These are phyloP conservation scores for Copidosoma floridanum DNA, from an alignment of 1,140 invertebrate species.

Conservation along the genomic window DNA sequence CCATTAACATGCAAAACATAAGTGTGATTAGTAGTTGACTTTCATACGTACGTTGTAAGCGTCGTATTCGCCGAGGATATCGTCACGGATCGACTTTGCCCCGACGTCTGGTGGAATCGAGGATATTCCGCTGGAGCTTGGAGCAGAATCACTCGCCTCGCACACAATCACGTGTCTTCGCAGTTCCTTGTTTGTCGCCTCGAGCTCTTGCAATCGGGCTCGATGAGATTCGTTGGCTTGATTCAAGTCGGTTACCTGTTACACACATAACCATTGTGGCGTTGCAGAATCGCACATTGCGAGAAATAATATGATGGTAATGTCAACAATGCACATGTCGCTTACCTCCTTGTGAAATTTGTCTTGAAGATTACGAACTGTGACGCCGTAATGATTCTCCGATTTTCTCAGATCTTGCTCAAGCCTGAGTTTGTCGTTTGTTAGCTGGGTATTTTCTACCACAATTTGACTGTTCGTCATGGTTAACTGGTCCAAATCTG, in stretches of 20 bases:
- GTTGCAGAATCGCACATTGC: background rate
- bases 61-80: constrained; percentile 45
- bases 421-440: constrained; percentile 61
- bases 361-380: constrained; percentile 42
- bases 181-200: constrained; percentile 47
- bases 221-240: constrained; percentile 49
- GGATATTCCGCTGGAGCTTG: constrained; percentile 51
- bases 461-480: constrained; percentile 61
- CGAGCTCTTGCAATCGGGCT: constrained; percentile 47
- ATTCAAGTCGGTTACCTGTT: constrained; percentile 48
- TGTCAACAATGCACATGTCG: background rate
- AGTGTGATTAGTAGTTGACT: constrained; percentile 12
- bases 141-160: constrained; percentile 48
- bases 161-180: constrained; percentile 47
- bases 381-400: constrained; percentile 43
- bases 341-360: constrained; percentile 50
- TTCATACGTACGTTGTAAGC: constrained; percentile 40
- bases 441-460: constrained; percentile 63
- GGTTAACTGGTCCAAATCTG: constrained; percentile 54
- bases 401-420: constrained; percentile 54
- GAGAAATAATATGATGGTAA: constrained; percentile 1
- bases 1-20: background rate
- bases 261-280: background rate
- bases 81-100: constrained; percentile 42
- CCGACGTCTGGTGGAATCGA: constrained; percentile 43